Evolutionary conservation across 2,113 vertebrate genomes (phyloP).

Genomic region (Chloroceryle aenea): DNA sequence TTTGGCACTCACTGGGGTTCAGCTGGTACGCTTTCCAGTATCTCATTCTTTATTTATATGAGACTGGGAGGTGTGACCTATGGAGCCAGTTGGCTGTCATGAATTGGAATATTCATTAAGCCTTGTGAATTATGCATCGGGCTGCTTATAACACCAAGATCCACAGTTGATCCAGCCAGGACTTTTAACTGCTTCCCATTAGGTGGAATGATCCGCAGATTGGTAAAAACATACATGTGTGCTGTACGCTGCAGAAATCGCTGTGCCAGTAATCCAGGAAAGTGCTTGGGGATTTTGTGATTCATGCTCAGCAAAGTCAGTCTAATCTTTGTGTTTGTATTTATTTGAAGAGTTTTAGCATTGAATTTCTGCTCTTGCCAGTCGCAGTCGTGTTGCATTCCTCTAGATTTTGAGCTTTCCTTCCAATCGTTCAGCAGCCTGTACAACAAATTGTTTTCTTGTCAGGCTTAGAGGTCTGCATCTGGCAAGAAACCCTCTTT

Average conservation of each 20-base stretch:
- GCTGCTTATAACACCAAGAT: slow-evolving; percentile 79
- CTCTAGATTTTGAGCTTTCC: slow-evolving; percentile 51
- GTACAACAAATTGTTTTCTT: slow-evolving; percentile 52
- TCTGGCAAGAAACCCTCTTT: not conserved
- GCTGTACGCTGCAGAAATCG: not conserved
- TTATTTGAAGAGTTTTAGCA: slow-evolving; percentile 55
- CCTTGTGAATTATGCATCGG: slow-evolving; percentile 83
- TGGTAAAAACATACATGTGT: slow-evolving; percentile 60
- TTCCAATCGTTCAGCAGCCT: slow-evolving; percentile 32
- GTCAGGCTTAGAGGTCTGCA: slow-evolving; percentile 29
- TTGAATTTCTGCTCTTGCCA: slow-evolving; percentile 39
- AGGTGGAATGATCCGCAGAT: slow-evolving; percentile 69
- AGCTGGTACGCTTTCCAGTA: slow-evolving; percentile 82
- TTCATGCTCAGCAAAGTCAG: slow-evolving; percentile 27
- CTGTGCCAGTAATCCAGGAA: slow-evolving; percentile 41
- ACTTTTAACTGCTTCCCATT: slow-evolving; percentile 74
- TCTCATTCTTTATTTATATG: slow-evolving; percentile 85
- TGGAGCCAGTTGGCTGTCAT: slow-evolving; percentile 83
- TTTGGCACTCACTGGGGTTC: slow-evolving; percentile 80
- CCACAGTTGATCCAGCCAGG: slow-evolving; percentile 77
- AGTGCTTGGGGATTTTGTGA: slow-evolving; percentile 54
- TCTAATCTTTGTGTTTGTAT: slow-evolving; percentile 47
- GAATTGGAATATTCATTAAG: slow-evolving; percentile 87
- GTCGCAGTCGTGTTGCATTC: not conserved
- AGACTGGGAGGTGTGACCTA: slow-evolving; percentile 82